A percentile compares a stretch with the other conserved stretches of the same genome.
These are phyloP conservation scores for Cephalopholis sonnerati DNA, from an alignment of 2,113 vertebrate species.

Conservation along the genomic window DNA sequence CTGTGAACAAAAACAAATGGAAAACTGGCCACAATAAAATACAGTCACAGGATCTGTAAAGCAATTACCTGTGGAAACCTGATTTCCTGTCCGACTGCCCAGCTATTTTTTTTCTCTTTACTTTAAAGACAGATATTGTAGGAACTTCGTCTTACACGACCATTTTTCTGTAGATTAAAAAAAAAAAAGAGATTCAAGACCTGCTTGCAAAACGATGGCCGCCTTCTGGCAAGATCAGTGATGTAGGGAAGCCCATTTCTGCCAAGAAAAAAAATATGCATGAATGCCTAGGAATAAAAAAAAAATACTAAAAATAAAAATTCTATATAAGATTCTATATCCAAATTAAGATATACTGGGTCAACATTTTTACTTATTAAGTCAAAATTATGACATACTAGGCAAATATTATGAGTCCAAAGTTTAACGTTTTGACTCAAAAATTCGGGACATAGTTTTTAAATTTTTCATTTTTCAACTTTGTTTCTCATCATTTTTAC, in stretches of 20 bases:
- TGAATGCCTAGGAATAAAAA: background rate
- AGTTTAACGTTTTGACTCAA: background rate
- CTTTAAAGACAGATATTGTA: background rate
- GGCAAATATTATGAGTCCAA: background rate
- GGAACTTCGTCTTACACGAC: background rate
- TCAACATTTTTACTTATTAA: too few relatives aligned
- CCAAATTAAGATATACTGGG: too few relatives aligned
- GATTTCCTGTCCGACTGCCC: background rate
- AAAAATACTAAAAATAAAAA: too few relatives aligned
- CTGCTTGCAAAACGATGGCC: background rate
- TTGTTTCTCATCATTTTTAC: too few relatives aligned
- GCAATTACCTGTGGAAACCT: background rate
- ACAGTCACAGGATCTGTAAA: background rate
- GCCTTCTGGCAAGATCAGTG: background rate
- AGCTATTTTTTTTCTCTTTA: background rate
- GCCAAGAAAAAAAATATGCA: background rate
- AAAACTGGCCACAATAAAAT: background rate
- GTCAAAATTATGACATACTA: too few relatives aligned
- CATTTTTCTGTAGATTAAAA: background rate
- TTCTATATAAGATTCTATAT: too few relatives aligned
- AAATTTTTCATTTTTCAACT: too few relatives aligned
- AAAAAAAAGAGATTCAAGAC: too few relatives aligned
- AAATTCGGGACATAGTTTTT: too few relatives aligned
- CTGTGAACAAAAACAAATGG: background rate
- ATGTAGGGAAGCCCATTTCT: background rate